Percentiles rank a stretch among this genome's conserved stretches.
Conservation (phyloP, 2,888 invertebrate species). For the Empis stercorea region DNA sequence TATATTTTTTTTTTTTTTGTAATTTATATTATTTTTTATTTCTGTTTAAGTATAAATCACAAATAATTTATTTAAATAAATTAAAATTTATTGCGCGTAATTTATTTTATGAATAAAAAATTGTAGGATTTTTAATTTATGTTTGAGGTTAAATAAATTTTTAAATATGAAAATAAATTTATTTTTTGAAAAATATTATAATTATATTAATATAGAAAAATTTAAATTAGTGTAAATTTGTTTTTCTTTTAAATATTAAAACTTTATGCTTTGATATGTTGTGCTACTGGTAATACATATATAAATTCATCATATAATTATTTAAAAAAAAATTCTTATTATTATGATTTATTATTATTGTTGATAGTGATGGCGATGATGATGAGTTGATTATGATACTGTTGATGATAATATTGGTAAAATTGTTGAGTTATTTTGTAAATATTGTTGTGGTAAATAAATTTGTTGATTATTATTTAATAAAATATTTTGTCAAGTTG, state of each 20-base stretch:
- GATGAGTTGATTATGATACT: no score
- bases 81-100: no score
- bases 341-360: neutral
- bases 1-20: no score
- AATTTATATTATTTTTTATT: no score
- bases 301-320: slow-evolving; percentile 25
- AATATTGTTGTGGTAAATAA: neutral
- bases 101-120: no score
- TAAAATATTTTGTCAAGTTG: slow-evolving; percentile 29
- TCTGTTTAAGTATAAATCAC: no score
- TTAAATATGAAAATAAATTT: slow-evolving; percentile 1
- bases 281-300: slow-evolving; percentile 31
- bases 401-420: neutral
- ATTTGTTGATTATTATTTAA: no score
- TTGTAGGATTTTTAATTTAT: no score
- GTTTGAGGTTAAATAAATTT: no score
- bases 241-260: no score
- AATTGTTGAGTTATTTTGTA: slow-evolving; percentile 6
- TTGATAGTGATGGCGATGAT: no score
- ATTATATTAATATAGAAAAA: neutral
- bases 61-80: no score
- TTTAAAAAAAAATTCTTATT: neutral
- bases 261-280: slow-evolving; percentile 30
- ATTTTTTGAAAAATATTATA: slow-evolving; percentile 2
- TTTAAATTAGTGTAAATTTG: slow-evolving; percentile 6